Evolutionary conservation across 2,888 invertebrate species (phyloP).

Genomic region (Leptopilina syphax): DNA sequence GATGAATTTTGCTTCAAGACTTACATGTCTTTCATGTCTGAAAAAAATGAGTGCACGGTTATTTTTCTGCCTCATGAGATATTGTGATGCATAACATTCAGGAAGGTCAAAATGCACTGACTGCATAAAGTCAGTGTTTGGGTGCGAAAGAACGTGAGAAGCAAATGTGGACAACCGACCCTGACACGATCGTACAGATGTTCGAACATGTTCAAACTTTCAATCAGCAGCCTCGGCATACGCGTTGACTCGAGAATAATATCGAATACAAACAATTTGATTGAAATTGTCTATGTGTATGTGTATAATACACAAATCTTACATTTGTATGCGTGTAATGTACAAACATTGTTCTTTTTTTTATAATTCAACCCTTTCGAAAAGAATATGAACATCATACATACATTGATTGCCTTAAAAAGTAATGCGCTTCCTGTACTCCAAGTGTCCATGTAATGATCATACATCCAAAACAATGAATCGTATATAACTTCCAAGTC

Average conservation of each 20-base stretch:
- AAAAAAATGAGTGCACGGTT: not conserved
- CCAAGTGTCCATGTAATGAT: slow-evolving; percentile 31
- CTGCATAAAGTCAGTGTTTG: slow-evolving; percentile 46
- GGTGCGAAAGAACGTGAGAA: slow-evolving; percentile 47
- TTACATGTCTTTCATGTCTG: not conserved
- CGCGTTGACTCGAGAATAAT: not conserved
- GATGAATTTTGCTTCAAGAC: too few species aligned
- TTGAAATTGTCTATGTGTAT: slow-evolving; percentile 17
- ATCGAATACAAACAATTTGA: slow-evolving; percentile 7
- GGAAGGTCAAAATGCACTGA: slow-evolving; percentile 49
- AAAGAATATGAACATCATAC: slow-evolving; percentile 36
- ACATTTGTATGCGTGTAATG: slow-evolving; percentile 36
- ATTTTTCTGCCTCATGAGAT: slow-evolving; percentile 32
- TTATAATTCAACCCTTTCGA: slow-evolving; percentile 41
- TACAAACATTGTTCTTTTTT: not conserved
- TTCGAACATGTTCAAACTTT: slow-evolving; percentile 51
- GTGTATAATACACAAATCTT: too few species aligned
- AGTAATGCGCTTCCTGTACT: slow-evolving; percentile 46
- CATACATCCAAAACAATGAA: slow-evolving; percentile 12
- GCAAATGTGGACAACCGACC: slow-evolving; percentile 66
- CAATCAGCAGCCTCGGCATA: slow-evolving; percentile 46
- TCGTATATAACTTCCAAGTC: not conserved
- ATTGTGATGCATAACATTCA: slow-evolving; percentile 47
- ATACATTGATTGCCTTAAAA: slow-evolving; percentile 33
- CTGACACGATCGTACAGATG: slow-evolving; percentile 63